Percentiles rank a stretch among this genome's conserved stretches.
Evolutionary conservation across 2,797 vertebrate species (phyloP).

Genomic region (Lophotriccus pileatus): DNA sequence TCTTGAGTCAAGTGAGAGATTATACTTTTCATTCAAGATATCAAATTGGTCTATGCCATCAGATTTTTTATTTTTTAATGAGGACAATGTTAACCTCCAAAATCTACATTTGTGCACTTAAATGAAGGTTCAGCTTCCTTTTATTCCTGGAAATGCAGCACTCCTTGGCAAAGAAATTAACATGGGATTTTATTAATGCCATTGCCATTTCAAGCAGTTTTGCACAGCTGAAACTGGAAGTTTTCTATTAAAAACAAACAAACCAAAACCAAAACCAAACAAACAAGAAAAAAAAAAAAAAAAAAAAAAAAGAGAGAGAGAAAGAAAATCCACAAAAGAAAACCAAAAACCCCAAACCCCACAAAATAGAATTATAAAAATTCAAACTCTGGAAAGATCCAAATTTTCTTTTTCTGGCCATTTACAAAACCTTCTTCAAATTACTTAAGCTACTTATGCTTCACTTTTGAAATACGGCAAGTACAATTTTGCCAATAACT

Average conservation of each 20-base stretch:
- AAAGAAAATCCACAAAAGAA: not conserved
- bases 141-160: not conserved
- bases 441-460: not conserved
- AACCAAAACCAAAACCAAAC: no score
- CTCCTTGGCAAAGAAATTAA: not conserved
- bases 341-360: accelerated
- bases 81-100: not conserved
- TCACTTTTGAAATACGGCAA: not conserved
- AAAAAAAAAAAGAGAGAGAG: no score
- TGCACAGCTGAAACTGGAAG: not conserved
- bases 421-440: not conserved
- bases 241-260: not conserved
- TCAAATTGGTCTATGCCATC: not conserved
- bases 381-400: not conserved
- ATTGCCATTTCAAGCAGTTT: not conserved
- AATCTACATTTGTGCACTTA: not conserved
- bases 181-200: not conserved
- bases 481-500: constrained; percentile 4
- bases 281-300: not conserved
- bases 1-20: not conserved
- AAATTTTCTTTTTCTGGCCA: not conserved
- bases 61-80: not conserved
- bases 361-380: not conserved
- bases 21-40: not conserved
- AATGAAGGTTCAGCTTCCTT: not conserved